Percentiles rank a stretch among this genome's conserved stretches.
These are phyloP conservation scores for Colaptes auratus DNA, from an alignment of 2,113 vertebrate genomes.

Conservation along the genomic window DNA sequence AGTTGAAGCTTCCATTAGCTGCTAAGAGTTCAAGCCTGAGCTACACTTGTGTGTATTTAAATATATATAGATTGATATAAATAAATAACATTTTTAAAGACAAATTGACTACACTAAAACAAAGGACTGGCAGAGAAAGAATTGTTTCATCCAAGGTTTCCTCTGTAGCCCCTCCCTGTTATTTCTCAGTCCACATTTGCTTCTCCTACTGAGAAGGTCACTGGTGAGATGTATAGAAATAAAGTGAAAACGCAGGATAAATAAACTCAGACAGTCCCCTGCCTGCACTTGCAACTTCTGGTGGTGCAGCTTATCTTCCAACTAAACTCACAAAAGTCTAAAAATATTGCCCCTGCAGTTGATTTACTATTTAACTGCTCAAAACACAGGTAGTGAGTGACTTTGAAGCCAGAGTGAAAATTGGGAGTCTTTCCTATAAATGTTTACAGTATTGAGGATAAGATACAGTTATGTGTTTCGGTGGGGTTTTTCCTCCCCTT, in stretches of 20 bases:
- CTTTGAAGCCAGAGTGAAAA: not conserved
- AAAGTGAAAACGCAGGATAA: not conserved
- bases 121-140: not conserved
- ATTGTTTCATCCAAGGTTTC: not conserved
- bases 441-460: not conserved
- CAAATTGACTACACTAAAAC: not conserved
- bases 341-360: not conserved
- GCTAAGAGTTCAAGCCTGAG: not conserved
- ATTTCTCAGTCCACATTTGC: not conserved
- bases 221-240: not conserved
- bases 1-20: not conserved
- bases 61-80: not conserved
- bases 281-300: not conserved
- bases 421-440: not conserved
- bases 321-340: not conserved
- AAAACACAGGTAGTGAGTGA: not conserved
- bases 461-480: not conserved
- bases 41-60: no score
- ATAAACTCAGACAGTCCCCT: not conserved
- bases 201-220: not conserved
- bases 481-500: not conserved
- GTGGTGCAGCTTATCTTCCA: accelerated
- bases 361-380: not conserved
- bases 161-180: not conserved
- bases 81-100: not conserved